Percentiles rank a stretch among this genome's conserved stretches.
phyloP scores from a whole-genome alignment of 2,797 vertebrate species.

The Karalla daura region DNA sequence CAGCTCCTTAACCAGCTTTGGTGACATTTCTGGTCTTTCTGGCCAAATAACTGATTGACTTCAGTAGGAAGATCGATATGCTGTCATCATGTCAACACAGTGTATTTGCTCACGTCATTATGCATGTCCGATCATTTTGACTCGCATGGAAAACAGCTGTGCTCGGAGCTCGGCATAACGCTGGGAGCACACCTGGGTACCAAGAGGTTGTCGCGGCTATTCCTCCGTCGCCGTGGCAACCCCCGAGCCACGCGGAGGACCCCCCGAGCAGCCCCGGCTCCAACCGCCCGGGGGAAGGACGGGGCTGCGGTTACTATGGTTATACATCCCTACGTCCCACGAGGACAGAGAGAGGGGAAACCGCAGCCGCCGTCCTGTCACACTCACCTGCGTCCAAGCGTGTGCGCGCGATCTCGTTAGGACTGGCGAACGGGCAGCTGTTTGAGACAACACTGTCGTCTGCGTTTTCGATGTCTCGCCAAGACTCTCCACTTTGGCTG shows the following conservation, averaged over 20 bases:
- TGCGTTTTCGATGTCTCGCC: slow-evolving; percentile 1
- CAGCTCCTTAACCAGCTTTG: not conserved
- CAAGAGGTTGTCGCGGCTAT: slow-evolving; percentile 13
- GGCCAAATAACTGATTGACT: not conserved
- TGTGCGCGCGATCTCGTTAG: slow-evolving; percentile 3
- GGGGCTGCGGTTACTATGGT: slow-evolving; percentile 46
- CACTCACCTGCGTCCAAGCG: slow-evolving; percentile 20
- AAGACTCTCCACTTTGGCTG: not conserved
- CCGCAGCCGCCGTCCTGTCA: slow-evolving; percentile 31
- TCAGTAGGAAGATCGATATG: not conserved
- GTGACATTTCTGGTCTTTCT: too few relatives aligned
- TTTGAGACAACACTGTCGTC: slow-evolving; percentile 27
- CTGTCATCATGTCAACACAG: too few relatives aligned
- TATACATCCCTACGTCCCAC: slow-evolving; percentile 23
- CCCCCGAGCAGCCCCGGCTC: not conserved
- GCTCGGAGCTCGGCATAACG: too few relatives aligned
- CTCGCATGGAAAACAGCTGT: too few relatives aligned
- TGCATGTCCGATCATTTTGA: too few relatives aligned
- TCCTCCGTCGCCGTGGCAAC: slow-evolving; percentile 44
- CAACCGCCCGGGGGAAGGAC: slow-evolving; percentile 29
- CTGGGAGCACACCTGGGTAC: too few relatives aligned
- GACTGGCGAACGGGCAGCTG: slow-evolving; percentile 37
- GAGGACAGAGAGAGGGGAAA: slow-evolving; percentile 12
- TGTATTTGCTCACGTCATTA: too few relatives aligned
- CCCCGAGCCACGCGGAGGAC: slow-evolving; percentile 1